These are phyloP conservation scores for Hypselothyrea guttata DNA, from an alignment of 2,888 invertebrate species.

Conservation along the genomic window DNA sequence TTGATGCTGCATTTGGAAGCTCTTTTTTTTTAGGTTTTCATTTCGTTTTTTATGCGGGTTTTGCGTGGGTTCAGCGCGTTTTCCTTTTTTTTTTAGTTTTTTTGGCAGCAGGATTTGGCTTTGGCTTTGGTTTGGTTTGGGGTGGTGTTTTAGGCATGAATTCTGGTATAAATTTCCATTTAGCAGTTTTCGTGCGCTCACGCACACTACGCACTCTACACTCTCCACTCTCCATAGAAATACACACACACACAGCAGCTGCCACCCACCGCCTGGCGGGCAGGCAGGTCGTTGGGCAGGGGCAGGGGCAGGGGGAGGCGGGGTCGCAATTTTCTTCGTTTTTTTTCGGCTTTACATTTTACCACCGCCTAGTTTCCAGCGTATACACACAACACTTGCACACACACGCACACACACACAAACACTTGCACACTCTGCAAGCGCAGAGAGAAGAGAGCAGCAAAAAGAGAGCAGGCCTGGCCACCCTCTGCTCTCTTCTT, in stretches of 20 bases:
- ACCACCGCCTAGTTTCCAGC: conserved; percentile 73
- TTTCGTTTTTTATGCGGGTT: conserved; percentile 43
- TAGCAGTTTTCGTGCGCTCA: conserved; percentile 60
- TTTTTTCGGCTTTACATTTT: conserved; percentile 64
- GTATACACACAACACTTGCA: conserved; percentile 71
- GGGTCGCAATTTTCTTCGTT: conserved; percentile 61
- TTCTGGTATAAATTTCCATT: conserved; percentile 69
- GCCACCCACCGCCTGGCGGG: conserved; percentile 54
- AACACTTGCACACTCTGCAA: conserved; percentile 58
- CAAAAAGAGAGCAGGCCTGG: conserved; percentile 39
- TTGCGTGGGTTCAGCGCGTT: conserved; percentile 54
- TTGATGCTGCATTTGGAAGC: conserved; percentile 21
- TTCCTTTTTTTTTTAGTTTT: conserved; percentile 42
- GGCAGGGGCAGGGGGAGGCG: too few species aligned
- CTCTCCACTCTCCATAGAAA: conserved; percentile 43
- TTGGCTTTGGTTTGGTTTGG: conserved; percentile 26
- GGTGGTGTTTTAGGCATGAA: conserved; percentile 57
- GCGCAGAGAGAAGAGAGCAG: conserved; percentile 23
- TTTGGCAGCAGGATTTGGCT: conserved; percentile 37
- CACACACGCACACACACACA: conserved; percentile 72
- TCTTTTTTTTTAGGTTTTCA: conserved; percentile 14
- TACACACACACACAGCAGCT: conserved; percentile 32
- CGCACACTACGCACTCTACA: conserved; percentile 44
- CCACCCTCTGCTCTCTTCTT: conserved; percentile 50
- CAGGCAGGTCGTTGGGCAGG: too few species aligned